Evolutionary conservation across 2,113 vertebrate species (phyloP).

Genomic region (Murina feae): DNA sequence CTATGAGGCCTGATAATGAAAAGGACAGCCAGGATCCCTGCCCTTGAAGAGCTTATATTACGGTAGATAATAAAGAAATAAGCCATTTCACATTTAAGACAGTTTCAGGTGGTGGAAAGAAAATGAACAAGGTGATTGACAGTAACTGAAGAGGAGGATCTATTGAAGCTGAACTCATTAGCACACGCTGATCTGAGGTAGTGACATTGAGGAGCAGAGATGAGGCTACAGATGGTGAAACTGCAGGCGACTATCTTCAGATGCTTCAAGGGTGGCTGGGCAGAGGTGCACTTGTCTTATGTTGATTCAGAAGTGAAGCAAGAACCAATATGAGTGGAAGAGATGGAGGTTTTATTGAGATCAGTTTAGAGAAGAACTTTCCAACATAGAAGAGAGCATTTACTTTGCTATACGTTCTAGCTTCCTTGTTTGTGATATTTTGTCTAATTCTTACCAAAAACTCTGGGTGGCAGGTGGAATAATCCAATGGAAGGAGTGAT

Average conservation of each 20-base stretch:
- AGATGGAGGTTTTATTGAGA: neutral
- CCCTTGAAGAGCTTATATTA: neutral
- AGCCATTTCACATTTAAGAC: neutral
- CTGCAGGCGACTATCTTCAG: neutral
- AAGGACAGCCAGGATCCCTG: neutral
- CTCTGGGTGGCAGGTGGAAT: neutral
- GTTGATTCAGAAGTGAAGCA: neutral
- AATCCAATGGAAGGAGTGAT: neutral
- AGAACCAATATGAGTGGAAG: neutral
- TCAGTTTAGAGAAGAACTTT: neutral
- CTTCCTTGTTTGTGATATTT: neutral
- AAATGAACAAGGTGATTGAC: neutral
- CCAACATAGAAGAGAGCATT: neutral
- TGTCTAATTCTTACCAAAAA: neutral
- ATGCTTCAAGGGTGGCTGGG: neutral
- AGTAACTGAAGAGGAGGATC: neutral
- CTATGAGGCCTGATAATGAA: neutral
- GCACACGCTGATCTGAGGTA: neutral
- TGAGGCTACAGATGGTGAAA: neutral
- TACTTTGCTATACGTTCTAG: neutral
- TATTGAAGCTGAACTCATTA: neutral
- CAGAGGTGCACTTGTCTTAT: neutral
- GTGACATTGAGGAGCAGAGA: neutral
- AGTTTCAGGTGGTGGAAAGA: neutral
- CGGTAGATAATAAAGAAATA: neutral